Conservation (phyloP, 2,888 invertebrate genomes). For the Orthonychiurus folsomi region DNA sequence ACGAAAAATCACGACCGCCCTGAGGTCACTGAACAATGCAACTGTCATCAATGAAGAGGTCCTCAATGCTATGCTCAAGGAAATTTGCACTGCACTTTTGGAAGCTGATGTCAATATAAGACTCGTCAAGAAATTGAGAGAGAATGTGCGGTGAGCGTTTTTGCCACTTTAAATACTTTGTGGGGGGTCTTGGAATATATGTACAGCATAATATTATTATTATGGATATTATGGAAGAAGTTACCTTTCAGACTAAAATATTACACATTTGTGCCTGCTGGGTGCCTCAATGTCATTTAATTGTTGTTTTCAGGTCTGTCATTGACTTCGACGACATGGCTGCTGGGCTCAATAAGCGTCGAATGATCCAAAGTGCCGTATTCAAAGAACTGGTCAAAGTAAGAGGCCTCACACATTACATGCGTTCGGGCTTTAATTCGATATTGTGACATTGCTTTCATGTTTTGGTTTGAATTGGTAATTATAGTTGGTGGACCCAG, state of each 20-base stretch:
- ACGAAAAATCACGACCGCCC: constrained; percentile 95
- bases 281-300: too few species aligned
- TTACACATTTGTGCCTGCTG: too few species aligned
- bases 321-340: constrained; percentile 99
- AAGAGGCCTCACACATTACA: constrained; percentile 3
- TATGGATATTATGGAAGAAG: background rate
- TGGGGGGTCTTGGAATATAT: background rate
- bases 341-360: constrained; percentile 90
- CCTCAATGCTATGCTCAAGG: constrained; percentile 96
- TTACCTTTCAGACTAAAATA: too few species aligned
- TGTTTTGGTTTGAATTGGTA: constrained; percentile 13
- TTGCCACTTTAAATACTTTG: background rate
- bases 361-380: constrained; percentile 98
- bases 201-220: constrained; percentile 2
- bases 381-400: constrained; percentile 97
- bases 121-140: constrained; percentile 86
- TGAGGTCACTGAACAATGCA: constrained; percentile 94
- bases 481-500: constrained; percentile 83
- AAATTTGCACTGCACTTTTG: constrained; percentile 91
- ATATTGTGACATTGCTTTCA: background rate
- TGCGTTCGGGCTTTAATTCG: background rate
- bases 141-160: constrained; percentile 77
- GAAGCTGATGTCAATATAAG: constrained; percentile 95
- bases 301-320: constrained; percentile 67
- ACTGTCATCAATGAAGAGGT: constrained; percentile 99